Percentiles rank a stretch among this genome's conserved stretches.
Evolutionary conservation across 2,888 invertebrate genomes (phyloP).

Genomic region (Caenorhabditis plicata): DNA sequence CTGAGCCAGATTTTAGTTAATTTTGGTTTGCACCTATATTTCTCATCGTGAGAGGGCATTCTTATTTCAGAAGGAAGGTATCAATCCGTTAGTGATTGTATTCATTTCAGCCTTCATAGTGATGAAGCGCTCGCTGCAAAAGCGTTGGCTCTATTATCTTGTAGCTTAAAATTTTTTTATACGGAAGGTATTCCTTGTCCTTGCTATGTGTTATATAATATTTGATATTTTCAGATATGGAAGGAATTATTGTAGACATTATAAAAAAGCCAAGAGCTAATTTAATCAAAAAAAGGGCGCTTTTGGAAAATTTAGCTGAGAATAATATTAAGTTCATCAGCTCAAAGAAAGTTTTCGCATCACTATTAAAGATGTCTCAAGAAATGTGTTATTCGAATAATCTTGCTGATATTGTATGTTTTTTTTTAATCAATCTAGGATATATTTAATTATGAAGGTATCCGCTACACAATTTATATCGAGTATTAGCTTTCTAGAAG

Average conservation of each 20-base stretch:
- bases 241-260: not conserved
- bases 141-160: not conserved
- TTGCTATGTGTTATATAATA: too few relatives aligned
- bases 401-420: not conserved
- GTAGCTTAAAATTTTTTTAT: too few relatives aligned
- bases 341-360: not conserved
- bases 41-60: too few relatives aligned
- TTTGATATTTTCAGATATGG: not conserved
- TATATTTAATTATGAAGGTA: not conserved
- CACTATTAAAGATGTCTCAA: not conserved
- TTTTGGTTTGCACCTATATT: conserved; percentile 10
- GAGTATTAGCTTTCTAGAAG: not conserved
- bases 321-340: not conserved
- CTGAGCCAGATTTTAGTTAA: conserved; percentile 1
- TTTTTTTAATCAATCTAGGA: not conserved
- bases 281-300: not conserved
- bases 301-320: not conserved
- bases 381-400: not conserved
- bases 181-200: too few relatives aligned
- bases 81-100: conserved; percentile 12
- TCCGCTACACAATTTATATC: not conserved
- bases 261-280: not conserved
- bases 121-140: not conserved
- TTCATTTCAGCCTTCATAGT: not conserved
- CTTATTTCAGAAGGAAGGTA: conserved; percentile 7